Conservation (phyloP, 2,113 vertebrate species). For the Cettia cetti region DNA sequence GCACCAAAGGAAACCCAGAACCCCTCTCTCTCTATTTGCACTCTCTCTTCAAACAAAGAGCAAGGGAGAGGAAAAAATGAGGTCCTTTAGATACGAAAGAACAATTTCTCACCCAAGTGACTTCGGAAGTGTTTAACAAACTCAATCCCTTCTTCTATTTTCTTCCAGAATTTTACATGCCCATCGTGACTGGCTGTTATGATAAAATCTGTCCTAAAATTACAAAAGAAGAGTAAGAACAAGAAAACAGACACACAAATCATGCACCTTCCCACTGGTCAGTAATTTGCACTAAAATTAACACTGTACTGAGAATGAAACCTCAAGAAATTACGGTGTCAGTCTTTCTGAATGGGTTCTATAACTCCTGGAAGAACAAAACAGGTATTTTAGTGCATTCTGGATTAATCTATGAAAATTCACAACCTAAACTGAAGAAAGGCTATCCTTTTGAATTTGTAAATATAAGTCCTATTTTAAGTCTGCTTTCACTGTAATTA, state of each 20-base stretch:
- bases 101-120: conserved; percentile 82
- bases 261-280: not conserved
- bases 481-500: not conserved
- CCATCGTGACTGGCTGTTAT: conserved; percentile 98
- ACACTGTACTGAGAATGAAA: not conserved
- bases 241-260: not conserved
- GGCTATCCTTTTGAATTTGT: not conserved
- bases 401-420: not conserved
- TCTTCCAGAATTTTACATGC: conserved; percentile 99
- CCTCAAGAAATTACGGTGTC: not conserved
- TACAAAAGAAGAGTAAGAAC: not conserved
- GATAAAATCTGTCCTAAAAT: conserved; percentile 90
- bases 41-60: not conserved
- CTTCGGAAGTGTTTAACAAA: conserved; percentile 99
- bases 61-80: not conserved
- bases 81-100: not conserved
- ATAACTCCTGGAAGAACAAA: not conserved
- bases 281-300: not conserved
- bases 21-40: not conserved
- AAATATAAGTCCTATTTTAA: not conserved
- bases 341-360: not conserved
- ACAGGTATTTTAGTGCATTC: not conserved
- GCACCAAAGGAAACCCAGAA: not conserved
- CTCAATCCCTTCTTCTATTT: conserved; percentile 92
- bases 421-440: not conserved